phyloP scores from a whole-genome alignment of 2,113 vertebrate species.

The Menidia beryllina region DNA sequence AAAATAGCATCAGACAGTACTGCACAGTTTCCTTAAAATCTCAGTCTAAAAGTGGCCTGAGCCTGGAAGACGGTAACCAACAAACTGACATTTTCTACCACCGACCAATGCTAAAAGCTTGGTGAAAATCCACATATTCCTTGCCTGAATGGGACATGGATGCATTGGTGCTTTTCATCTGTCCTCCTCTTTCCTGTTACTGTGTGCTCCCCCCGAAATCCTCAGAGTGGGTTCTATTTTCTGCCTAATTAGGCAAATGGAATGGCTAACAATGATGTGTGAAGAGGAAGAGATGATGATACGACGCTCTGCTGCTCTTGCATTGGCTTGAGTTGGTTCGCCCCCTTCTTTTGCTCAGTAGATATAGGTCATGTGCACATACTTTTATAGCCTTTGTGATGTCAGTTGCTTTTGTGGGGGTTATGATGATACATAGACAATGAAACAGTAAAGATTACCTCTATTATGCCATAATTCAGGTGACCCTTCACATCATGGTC shows the following conservation, averaged over 20 bases:
- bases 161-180: conserved; percentile 4
- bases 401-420: not conserved
- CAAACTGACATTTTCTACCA: not conserved
- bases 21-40: not conserved
- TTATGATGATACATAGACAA: too few species aligned
- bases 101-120: not conserved
- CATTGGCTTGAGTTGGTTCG: conserved; percentile 17
- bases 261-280: conserved; percentile 51
- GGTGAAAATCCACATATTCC: not conserved
- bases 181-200: conserved; percentile 12
- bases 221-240: conserved; percentile 73
- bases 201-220: conserved; percentile 21
- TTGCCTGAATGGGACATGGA: not conserved
- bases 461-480: too few species aligned
- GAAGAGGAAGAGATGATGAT: conserved; percentile 46
- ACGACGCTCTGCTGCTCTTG: conserved; percentile 27
- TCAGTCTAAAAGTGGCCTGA: not conserved
- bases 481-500: too few species aligned
- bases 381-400: not conserved
- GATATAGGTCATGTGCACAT: not conserved
- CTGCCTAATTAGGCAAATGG: conserved; percentile 73
- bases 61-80: not conserved
- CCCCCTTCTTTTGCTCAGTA: not conserved
- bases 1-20: not conserved
- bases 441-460: too few species aligned